phyloP scores from a whole-genome alignment of 2,113 vertebrate genomes.

The Collichthys lucidus region DNA sequence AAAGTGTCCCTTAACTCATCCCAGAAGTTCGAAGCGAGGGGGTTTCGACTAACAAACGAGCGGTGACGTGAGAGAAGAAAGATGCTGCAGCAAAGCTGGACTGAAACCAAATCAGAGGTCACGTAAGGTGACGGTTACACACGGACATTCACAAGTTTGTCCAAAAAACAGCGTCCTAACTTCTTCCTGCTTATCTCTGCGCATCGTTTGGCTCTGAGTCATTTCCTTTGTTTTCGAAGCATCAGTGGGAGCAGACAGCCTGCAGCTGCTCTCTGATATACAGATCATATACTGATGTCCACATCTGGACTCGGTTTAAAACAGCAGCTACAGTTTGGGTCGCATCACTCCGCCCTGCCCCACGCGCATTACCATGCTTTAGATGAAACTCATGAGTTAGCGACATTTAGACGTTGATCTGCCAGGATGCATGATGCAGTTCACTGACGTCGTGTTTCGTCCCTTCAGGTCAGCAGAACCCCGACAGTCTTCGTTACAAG shows the following conservation, averaged over 20 bases:
- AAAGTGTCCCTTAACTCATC: slow-evolving; percentile 2
- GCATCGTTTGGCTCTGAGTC: slow-evolving; percentile 31
- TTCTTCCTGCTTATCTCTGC: background rate
- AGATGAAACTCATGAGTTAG: background rate
- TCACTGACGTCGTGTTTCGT: background rate
- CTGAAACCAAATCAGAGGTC: background rate
- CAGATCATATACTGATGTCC: background rate
- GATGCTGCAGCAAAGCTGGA: slow-evolving; percentile 31
- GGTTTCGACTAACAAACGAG: background rate
- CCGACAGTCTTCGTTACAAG: slow-evolving; percentile 91
- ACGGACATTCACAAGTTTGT: background rate
- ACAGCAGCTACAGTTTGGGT: background rate
- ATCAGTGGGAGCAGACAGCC: background rate
- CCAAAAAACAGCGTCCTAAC: background rate
- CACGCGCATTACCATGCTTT: background rate
- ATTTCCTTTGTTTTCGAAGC: slow-evolving; percentile 56
- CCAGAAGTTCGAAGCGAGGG: slow-evolving; percentile 1
- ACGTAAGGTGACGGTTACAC: background rate
- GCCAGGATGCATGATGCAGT: too few species aligned
- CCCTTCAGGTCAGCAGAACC: slow-evolving; percentile 89
- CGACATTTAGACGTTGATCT: background rate
- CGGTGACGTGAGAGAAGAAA: slow-evolving; percentile 3
- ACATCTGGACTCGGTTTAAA: slow-evolving; percentile 49
- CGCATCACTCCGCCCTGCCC: background rate
- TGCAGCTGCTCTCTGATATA: slow-evolving; percentile 39